Conservation (phyloP, 2,797 vertebrate species). For the Tangara arthus region DNA sequence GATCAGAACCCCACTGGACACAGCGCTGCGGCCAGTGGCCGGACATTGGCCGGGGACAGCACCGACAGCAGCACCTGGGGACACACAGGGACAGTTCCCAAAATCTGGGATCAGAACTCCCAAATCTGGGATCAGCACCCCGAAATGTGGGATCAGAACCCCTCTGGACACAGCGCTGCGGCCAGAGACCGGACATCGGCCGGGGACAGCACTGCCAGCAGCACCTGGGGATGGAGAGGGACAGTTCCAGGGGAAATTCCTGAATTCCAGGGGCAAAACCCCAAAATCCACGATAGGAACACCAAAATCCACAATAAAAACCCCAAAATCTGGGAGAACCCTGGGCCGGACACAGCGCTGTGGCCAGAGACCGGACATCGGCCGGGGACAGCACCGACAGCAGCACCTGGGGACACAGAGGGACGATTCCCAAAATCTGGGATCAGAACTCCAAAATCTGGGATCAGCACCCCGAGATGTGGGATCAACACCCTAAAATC, state of each 20-base stretch:
- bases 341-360: not conserved
- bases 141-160: too few relatives aligned
- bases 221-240: too few relatives aligned
- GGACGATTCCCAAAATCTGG: not conserved
- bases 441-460: not conserved
- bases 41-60: not conserved
- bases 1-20: too few relatives aligned
- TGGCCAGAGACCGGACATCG: not conserved
- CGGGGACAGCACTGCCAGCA: too few relatives aligned
- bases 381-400: too few relatives aligned
- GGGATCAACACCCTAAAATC: too few relatives aligned
- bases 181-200: not conserved
- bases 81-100: accelerated
- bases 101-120: not conserved
- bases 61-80: not conserved
- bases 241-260: too few relatives aligned
- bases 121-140: accelerated
- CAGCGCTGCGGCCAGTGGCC: not conserved
- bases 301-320: too few relatives aligned
- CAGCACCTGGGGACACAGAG: too few relatives aligned
- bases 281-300: too few relatives aligned
- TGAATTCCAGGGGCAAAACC: too few relatives aligned
- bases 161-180: not conserved
- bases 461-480: not conserved
- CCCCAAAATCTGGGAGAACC: not conserved